phyloP scores from a whole-genome alignment of 2,888 invertebrate genomes.

The Unio delphinus region DNA sequence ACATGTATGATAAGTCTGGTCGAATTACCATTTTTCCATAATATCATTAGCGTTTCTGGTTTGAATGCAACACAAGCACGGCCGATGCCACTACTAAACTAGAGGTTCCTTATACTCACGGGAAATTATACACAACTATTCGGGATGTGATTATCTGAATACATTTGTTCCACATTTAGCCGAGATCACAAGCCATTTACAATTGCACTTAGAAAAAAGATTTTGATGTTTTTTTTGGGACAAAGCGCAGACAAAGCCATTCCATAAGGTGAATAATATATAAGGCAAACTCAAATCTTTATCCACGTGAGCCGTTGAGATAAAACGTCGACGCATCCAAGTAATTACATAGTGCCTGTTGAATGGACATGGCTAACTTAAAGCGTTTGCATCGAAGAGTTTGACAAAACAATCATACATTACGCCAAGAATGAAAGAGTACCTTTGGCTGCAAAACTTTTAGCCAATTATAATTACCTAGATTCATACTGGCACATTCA shows the following conservation, averaged over 20 bases:
- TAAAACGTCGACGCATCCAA: constrained; percentile 36
- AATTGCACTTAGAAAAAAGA: constrained; percentile 8
- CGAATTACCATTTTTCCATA: constrained; percentile 24
- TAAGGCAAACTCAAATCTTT: constrained; percentile 18
- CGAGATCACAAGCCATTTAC: constrained; percentile 15
- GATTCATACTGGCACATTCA: constrained; percentile 28
- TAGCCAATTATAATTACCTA: constrained; percentile 37
- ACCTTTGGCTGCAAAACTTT: constrained; percentile 36
- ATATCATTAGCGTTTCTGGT: constrained; percentile 17
- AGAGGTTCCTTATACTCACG: constrained; percentile 5
- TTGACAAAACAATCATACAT: constrained; percentile 34
- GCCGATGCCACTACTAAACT: constrained; percentile 13
- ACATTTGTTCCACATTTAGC: constrained; percentile 23
- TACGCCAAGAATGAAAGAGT: constrained; percentile 48
- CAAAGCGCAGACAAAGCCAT: constrained; percentile 9
- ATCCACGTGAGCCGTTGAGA: constrained; percentile 20
- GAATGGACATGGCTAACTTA: constrained; percentile 37
- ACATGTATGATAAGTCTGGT: constrained; percentile 22
- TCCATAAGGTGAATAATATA: constrained; percentile 13
- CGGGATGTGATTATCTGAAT: constrained; percentile 22
- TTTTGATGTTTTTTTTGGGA: constrained; percentile 4
- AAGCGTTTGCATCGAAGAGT: constrained; percentile 45
- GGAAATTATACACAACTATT: constrained; percentile 11
- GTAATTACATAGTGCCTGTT: constrained; percentile 37
- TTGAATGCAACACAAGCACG: constrained; percentile 10